Evolutionary conservation across 2,797 vertebrate species (phyloP).

Genomic region (Enteromius unitaeniatus): DNA sequence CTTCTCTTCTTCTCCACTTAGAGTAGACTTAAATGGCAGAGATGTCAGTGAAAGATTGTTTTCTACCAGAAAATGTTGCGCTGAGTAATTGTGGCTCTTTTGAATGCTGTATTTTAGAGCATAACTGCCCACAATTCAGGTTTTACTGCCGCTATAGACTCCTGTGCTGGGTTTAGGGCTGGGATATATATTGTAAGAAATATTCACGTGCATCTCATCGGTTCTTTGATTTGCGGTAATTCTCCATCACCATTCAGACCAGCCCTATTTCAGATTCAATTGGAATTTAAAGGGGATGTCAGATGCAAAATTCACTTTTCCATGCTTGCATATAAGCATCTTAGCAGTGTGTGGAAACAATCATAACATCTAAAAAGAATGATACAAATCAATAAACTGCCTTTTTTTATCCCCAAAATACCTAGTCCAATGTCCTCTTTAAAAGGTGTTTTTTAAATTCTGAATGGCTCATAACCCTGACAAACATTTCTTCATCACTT

Average conservation of each 20-base stretch:
- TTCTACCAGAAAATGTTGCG: not conserved
- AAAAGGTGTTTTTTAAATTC: not conserved
- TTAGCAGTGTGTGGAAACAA: not conserved
- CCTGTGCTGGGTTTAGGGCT: not conserved
- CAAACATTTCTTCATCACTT: conserved; percentile 1
- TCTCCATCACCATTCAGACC: too few relatives aligned
- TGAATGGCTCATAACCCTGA: not conserved
- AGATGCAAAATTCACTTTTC: not conserved
- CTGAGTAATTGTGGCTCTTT: not conserved
- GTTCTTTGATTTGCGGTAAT: too few relatives aligned
- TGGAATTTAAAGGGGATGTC: too few relatives aligned
- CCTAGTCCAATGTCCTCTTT: not conserved
- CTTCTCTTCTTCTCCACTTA: not conserved
- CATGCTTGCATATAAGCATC: not conserved
- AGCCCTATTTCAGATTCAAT: too few relatives aligned
- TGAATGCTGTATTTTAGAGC: not conserved
- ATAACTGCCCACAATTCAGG: not conserved
- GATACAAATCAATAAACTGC: not conserved
- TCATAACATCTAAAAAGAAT: not conserved
- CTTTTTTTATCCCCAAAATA: not conserved
- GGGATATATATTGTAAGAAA: too few relatives aligned
- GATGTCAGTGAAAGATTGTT: conserved; percentile 16
- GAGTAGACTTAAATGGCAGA: not conserved
- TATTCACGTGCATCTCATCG: too few relatives aligned
- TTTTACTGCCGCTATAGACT: not conserved